phyloP scores from a whole-genome alignment of 1,140 invertebrate species.

The Odontomachus brunneus region DNA sequence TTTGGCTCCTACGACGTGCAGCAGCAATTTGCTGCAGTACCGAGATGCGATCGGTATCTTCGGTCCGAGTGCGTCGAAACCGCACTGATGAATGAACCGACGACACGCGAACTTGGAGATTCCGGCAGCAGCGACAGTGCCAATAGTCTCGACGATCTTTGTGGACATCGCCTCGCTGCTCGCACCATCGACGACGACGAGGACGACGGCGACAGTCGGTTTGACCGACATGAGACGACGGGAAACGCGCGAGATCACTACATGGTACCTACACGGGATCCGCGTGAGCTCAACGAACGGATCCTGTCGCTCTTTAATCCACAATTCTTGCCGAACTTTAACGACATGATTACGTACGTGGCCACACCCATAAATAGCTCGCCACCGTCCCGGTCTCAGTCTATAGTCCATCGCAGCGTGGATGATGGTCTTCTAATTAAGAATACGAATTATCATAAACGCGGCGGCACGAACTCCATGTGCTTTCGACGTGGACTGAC shows the following conservation, averaged over 20 bases:
- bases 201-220: neutral
- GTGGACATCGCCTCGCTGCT: neutral
- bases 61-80: conserved; percentile 64
- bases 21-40: conserved; percentile 34
- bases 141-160: conserved; percentile 67
- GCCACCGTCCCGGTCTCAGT: conserved; percentile 67
- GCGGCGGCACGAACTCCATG: conserved; percentile 63
- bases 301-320: conserved; percentile 82
- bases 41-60: conserved; percentile 27
- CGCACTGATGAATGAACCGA: conserved; percentile 46
- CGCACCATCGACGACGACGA: conserved; percentile 33
- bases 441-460: conserved; percentile 60
- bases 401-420: conserved; percentile 62
- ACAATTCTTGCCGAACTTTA: conserved; percentile 82
- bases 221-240: conserved; percentile 3
- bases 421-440: conserved; percentile 47
- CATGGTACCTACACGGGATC: conserved; percentile 79
- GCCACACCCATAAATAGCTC: conserved; percentile 71
- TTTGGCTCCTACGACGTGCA: conserved; percentile 25
- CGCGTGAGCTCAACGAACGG: conserved; percentile 73
- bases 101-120: conserved; percentile 37
- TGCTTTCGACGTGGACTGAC: conserved; percentile 64
- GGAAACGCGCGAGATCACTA: conserved; percentile 73
- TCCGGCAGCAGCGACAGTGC: conserved; percentile 61
- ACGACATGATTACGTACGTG: conserved; percentile 81